Evolutionary conservation across 2,113 vertebrate genomes (phyloP), one percentile per base, ranked within the genome.

Genomic region (Mesitornis unicolor): DNA sequence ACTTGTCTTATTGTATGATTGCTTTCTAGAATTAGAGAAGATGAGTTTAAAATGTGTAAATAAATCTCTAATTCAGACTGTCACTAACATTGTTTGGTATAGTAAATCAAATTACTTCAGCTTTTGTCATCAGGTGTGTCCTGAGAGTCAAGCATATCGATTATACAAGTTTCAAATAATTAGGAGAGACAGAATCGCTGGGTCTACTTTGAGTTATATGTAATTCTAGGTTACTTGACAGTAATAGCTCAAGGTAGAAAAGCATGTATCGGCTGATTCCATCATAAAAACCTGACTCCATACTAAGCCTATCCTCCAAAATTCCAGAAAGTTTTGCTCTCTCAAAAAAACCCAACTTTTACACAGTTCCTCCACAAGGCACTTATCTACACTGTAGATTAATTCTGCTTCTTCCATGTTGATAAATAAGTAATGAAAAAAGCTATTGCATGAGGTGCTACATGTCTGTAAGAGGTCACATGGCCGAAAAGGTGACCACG

Each of bases 401-500:
- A 7, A 45, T 90, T 83, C 73, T 4, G 10, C 50, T 92, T 61
- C 88, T 77, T 74, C 67, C n/a, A 59, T 35, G 5, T 33, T 63
- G 59, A 94, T 95, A 88, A 96, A 95, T 95, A 95, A 96, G 70
- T 80, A 90, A 95, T 7, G 54, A 61, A 80, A 90, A 95, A 90
- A 92, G 54, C 90, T 61, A 93, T 17, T 2, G 29, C 59, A 95
- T 35, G 86, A 90, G 26, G 71, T 81, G 76, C 57, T 85, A 80
- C 88, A 63, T 38, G 38, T 33, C 59, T 88, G 42, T 36, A 92
- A 82, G 48, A 68, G 65, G 70, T 48, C 60, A 76, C 19, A 45
- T 22, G 24, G 45, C 48, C 28, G 51, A 53, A 68, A 94, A 93
- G 71, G 86, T 88, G 67, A 67, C 47, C 38, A 88, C 57, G 76